Evolutionary conservation across 2,113 vertebrate species (phyloP).

Genomic region (Phyllostomus discolor): DNA sequence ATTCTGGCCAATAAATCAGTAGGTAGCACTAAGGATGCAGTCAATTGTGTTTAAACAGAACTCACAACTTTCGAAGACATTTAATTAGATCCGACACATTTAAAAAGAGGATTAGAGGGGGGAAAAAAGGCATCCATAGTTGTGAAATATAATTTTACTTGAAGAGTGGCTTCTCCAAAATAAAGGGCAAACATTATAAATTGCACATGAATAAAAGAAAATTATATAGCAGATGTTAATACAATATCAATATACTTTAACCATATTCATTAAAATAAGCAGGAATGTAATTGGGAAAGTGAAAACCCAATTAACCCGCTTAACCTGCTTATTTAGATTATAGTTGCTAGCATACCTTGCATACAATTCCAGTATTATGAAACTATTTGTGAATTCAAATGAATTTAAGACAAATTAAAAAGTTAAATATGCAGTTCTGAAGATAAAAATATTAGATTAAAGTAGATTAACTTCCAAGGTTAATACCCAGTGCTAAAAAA

Average conservation of each 20-base stretch:
- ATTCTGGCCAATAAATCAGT: constrained; percentile 59
- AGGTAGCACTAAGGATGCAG: background rate
- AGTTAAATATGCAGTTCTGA: background rate
- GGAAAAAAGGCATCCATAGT: background rate
- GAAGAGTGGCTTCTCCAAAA: background rate
- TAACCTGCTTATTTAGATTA: constrained; percentile 50
- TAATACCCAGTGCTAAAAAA: background rate
- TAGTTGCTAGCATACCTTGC: constrained; percentile 40
- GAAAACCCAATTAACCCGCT: constrained; percentile 7
- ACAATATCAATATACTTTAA: constrained; percentile 67
- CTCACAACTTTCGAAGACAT: background rate
- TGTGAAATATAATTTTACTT: constrained; percentile 36
- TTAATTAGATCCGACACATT: constrained; percentile 43
- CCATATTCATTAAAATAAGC: constrained; percentile 66
- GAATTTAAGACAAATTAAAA: constrained; percentile 8
- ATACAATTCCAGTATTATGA: constrained; percentile 43
- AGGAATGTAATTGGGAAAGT: constrained; percentile 49
- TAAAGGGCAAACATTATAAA: constrained; percentile 39
- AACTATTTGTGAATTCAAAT: constrained; percentile 47
- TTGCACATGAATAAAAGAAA: constrained; percentile 43
- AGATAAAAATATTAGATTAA: background rate
- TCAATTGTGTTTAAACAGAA: constrained; percentile 48
- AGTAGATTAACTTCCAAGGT: background rate
- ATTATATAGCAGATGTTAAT: constrained; percentile 63
- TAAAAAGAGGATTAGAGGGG: background rate